A percentile compares a stretch with the other conserved stretches of the same genome.
Evolutionary conservation across 2,888 invertebrate species (phyloP).

Genomic region (Andrena fulva): DNA sequence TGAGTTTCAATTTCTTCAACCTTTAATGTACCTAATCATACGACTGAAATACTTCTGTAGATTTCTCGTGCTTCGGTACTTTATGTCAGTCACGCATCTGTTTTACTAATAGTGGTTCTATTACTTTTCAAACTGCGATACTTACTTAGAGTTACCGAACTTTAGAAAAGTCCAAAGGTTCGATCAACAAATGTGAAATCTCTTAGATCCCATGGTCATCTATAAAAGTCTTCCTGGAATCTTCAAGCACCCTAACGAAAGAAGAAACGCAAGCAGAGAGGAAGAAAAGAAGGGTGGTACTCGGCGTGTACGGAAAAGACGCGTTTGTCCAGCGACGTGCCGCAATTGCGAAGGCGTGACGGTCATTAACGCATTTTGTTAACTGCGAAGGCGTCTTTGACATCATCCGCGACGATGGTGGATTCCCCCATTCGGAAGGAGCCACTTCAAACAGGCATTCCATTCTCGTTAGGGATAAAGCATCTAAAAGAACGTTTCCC

Average conservation of each 20-base stretch:
- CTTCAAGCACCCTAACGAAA: too few species aligned
- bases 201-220: too few species aligned
- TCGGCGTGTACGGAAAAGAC: not conserved
- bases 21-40: not conserved
- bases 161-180: too few species aligned
- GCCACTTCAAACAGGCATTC: slow-evolving; percentile 10
- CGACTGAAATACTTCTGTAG: not conserved
- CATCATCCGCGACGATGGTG: slow-evolving; percentile 2
- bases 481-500: slow-evolving; percentile 26
- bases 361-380: slow-evolving; percentile 68
- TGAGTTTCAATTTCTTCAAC: not conserved
- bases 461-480: slow-evolving; percentile 11
- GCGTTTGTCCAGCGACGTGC: slow-evolving; percentile 19
- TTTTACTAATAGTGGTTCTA: too few species aligned
- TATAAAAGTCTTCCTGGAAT: too few species aligned
- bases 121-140: too few species aligned
- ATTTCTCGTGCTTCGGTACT: not conserved
- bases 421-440: slow-evolving; percentile 11
- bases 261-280: not conserved
- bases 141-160: too few species aligned
- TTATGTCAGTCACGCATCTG: too few species aligned
- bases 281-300: not conserved
- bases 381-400: slow-evolving; percentile 58
- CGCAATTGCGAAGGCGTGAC: slow-evolving; percentile 65
- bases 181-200: too few species aligned